These are phyloP conservation scores for Tridacna crocea DNA, from an alignment of 2,888 invertebrate genomes.

Conservation along the genomic window DNA sequence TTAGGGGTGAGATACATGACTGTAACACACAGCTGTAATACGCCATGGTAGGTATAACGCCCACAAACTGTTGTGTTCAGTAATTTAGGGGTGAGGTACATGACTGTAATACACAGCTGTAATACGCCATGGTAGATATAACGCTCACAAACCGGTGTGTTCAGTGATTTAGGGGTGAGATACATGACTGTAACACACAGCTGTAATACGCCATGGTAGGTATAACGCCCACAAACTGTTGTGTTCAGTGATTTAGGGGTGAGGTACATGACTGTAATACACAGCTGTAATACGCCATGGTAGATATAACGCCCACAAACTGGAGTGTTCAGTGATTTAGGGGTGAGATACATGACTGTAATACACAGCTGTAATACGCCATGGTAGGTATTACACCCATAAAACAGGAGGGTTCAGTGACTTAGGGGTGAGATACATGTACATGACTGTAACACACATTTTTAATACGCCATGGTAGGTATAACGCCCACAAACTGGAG, in stretches of 20 bases:
- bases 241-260: slow-evolving; percentile 94
- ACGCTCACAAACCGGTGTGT: slow-evolving; percentile 95
- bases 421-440: too few species aligned
- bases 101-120: slow-evolving; percentile 93
- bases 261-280: slow-evolving; percentile 93
- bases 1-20: too few species aligned
- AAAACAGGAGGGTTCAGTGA: too few species aligned
- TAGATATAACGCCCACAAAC: slow-evolving; percentile 90
- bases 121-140: slow-evolving; percentile 95
- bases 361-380: slow-evolving; percentile 96
- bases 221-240: too few species aligned
- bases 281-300: slow-evolving; percentile 95
- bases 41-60: slow-evolving; percentile 95
- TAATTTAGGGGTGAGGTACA: slow-evolving; percentile 92
- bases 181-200: slow-evolving; percentile 95
- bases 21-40: slow-evolving; percentile 85
- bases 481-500: slow-evolving; percentile 95
- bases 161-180: slow-evolving; percentile 92
- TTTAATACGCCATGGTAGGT: slow-evolving; percentile 92
- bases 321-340: slow-evolving; percentile 87
- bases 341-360: slow-evolving; percentile 92
- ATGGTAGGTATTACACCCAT: slow-evolving; percentile 90
- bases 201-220: slow-evolving; percentile 94
- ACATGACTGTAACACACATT: too few species aligned
- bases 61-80: slow-evolving; percentile 94